Evolutionary conservation across 2,888 invertebrate species (phyloP), one percentile per base, ranked within the genome.

Genomic region (Papilio elwesi): DNA sequence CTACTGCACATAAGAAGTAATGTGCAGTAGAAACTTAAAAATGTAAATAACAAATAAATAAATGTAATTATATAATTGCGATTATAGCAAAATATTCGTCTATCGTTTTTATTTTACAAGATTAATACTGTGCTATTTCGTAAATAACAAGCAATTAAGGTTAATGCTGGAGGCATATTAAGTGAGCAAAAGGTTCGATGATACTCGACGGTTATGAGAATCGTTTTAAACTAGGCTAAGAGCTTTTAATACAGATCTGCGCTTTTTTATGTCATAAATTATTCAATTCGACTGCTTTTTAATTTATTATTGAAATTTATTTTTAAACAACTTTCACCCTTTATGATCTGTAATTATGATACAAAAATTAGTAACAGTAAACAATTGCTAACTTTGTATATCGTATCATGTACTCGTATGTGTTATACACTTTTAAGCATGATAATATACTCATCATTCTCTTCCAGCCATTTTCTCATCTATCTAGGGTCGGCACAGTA

Each of bases 151-250:
- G 64, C 66, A 66, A 52, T 66, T 66, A 52, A 66, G 38, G 52
- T 51, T 36, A 66, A 66, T 49, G 15, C 52, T 36, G 15, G 65
- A 51, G 26, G 38, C 38, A 36, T 52, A 51, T 15, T 15, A 51
- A 16, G n/a, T 69, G 68, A 59, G 16, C 26, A 68, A 15, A 49
- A 69, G 49, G 52, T 52, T 69, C 69, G 15, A 69, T 43, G 69
- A 62, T 69, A 69, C 62, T 69, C 15, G 26, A 7, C 16, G 13
- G 15, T 59, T 62, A 51, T 15, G 59, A 43, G 57, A 12, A 49
- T 16, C 57, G 38, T 15, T 69, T 69, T 47, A 59, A 55, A 57
- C 57, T 57, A 47, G 55, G 55, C 49, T 36, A 64, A 48, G 26
- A 64, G 64, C 48, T 38, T 59, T n/a, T 59, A 57, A 59, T 59